Evolutionary conservation across 2,888 invertebrate genomes (phyloP).

Genomic region (Syrphus vitripennis): DNA sequence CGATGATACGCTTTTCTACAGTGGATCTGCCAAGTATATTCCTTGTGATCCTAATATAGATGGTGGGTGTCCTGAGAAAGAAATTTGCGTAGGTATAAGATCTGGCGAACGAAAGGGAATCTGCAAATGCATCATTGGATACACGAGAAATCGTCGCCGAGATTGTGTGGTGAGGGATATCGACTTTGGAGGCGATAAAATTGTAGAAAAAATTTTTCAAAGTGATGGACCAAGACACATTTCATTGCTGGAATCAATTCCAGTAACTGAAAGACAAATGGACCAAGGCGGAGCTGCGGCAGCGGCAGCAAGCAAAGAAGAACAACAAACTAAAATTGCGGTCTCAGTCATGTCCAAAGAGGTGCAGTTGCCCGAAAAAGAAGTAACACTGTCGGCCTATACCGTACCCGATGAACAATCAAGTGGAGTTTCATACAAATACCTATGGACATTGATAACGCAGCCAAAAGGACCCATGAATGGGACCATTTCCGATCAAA

Average conservation of each 20-base stretch:
- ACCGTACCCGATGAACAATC: slow-evolving; percentile 89
- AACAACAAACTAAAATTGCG: slow-evolving; percentile 85
- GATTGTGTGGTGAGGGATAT: slow-evolving; percentile 77
- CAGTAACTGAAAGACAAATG: slow-evolving; percentile 73
- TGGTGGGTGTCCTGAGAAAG: slow-evolving; percentile 85
- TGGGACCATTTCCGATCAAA: slow-evolving; percentile 91
- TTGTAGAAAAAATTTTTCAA: slow-evolving; percentile 70
- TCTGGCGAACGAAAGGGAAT: slow-evolving; percentile 85
- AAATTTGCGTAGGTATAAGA: slow-evolving; percentile 85
- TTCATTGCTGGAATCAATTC: slow-evolving; percentile 67
- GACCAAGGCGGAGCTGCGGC: slow-evolving; percentile 78
- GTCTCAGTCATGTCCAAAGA: slow-evolving; percentile 90
- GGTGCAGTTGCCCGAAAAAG: slow-evolving; percentile 91
- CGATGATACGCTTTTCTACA: slow-evolving; percentile 81
- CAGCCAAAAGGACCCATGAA: slow-evolving; percentile 90
- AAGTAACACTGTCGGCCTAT: slow-evolving; percentile 91
- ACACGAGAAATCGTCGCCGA: slow-evolving; percentile 81
- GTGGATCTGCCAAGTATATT: slow-evolving; percentile 80
- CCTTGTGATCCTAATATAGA: slow-evolving; percentile 83
- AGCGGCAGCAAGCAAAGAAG: slow-evolving; percentile 74
- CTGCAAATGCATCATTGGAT: slow-evolving; percentile 88
- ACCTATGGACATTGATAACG: slow-evolving; percentile 93
- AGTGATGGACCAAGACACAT: slow-evolving; percentile 71
- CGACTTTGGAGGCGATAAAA: slow-evolving; percentile 74
- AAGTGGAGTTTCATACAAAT: slow-evolving; percentile 90